These are phyloP conservation scores for Sycobia sp. DNA, from an alignment of 1,140 invertebrate species.

Conservation along the genomic window DNA sequence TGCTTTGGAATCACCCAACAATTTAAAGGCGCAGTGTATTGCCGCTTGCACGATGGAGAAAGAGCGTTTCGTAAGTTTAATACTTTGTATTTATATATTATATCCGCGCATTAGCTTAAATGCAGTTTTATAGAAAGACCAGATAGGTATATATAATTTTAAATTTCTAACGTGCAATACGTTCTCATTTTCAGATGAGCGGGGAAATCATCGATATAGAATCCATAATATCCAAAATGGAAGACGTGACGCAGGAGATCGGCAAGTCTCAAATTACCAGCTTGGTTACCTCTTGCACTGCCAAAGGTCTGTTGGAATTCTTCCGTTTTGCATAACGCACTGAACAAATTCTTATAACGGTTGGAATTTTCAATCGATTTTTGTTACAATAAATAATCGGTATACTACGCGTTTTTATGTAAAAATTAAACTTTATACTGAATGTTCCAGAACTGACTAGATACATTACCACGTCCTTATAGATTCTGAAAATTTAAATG, in stretches of 20 bases:
- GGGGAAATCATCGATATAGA: slow-evolving; percentile 7
- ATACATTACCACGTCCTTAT: no score
- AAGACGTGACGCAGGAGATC: slow-evolving; percentile 26
- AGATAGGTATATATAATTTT: background rate
- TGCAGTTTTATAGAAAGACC: no score
- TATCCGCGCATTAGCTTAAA: no score
- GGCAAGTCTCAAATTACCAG: slow-evolving; percentile 13
- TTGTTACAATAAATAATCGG: no score
- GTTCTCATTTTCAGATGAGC: slow-evolving; percentile 13
- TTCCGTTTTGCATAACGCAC: no score
- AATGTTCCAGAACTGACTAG: no score
- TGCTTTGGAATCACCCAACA: slow-evolving; percentile 12
- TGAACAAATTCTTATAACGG: no score
- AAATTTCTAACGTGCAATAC: background rate
- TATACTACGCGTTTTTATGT: no score
- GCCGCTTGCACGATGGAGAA: slow-evolving; percentile 30
- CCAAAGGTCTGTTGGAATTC: no score
- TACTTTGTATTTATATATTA: background rate
- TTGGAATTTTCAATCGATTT: no score
- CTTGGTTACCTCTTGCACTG: slow-evolving; percentile 15
- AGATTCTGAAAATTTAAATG: no score
- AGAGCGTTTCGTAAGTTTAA: slow-evolving; percentile 19
- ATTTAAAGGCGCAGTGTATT: slow-evolving; percentile 18
- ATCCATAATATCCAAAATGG: slow-evolving; percentile 28
- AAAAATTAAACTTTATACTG: no score